phyloP scores from a whole-genome alignment of 2,888 invertebrate genomes.

The Deilephila elpenor region DNA sequence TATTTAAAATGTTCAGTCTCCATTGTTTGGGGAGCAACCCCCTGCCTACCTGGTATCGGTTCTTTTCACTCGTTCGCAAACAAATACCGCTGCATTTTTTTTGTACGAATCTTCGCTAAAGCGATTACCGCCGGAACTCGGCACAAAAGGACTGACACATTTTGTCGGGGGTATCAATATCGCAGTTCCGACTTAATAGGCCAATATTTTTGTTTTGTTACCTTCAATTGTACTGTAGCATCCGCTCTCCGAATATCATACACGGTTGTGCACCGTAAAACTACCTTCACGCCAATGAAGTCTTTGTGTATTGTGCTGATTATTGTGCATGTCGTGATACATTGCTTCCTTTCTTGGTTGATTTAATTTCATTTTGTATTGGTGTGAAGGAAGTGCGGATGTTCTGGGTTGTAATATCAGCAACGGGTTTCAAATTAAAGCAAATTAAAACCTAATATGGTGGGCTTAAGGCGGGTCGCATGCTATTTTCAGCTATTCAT shows the following conservation, averaged over 20 bases:
- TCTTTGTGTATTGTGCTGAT: conserved; percentile 37
- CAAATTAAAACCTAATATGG: no score
- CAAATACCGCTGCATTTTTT: conserved; percentile 69
- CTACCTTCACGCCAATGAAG: conserved; percentile 43
- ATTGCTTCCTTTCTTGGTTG: conserved; percentile 69
- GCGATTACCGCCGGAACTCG: conserved; percentile 78
- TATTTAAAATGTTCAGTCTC: conserved; percentile 58
- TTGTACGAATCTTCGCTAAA: conserved; percentile 64
- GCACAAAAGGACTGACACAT: conserved; percentile 76
- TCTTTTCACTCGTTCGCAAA: conserved; percentile 64
- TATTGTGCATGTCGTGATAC: conserved; percentile 61
- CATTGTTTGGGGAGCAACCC: conserved; percentile 67
- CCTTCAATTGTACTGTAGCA: conserved; percentile 68
- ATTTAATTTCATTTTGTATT: conserved; percentile 73
- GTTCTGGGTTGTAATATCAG: conserved; percentile 63
- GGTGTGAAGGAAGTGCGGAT: conserved; percentile 63
- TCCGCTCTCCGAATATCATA: conserved; percentile 54
- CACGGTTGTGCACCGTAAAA: conserved; percentile 40
- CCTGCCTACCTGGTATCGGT: conserved; percentile 74
- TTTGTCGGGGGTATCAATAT: conserved; percentile 74
- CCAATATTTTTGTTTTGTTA: conserved; percentile 78
- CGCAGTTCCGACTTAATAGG: conserved; percentile 78
- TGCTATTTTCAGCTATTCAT: no score
- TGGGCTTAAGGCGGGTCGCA: no score
- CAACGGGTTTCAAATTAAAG: neutral